Base-by-base conservation (phyloP, 2,113 vertebrate species). In the Myxocyprinus asiaticus region DNA sequence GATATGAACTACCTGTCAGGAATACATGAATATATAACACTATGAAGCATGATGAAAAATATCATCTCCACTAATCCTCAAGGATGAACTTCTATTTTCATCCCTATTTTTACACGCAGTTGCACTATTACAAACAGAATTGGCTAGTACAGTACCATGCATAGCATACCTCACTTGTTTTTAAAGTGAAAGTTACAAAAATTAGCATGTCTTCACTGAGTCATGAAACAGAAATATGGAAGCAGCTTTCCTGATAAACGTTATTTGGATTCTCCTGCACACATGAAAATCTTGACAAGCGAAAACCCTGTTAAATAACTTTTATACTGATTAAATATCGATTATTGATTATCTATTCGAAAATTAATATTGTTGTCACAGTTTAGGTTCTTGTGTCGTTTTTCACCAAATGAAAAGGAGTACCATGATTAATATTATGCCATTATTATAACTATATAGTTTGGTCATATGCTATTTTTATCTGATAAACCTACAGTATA, bases 11-110 rank as follows among this genome's bases (percentile, higher is more conserved):
- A 58, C 53, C 76, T 48, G 65, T 77, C 65, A 67, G 15, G 15
- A 67, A 67, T 47, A 67, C 71, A 74, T 74, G 58, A 74, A 74
- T 77, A 68, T 59, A 67, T 77, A 59, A 58, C 17, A 67, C 15
- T 15, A 22, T 12, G n/a, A 67, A 77, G 17, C 51, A n/a, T 22
- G 51, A 67, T 77, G 15, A 77, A 77, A 48, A 22, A 17, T 53
- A 63, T 56, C 12, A 58, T 58, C 17, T 59, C 15, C 17, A 33
- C 64, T 58, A 42, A 68, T 61, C 44, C 71, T 48, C 58, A 74
- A 62, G 10, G 56, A 61, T 61, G 70, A 17, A 11, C 70, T 72
- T 43, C 70, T 45, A 59, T 59, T 61, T 45, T 61, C 33, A 69
- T 15, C 44, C 55, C 43, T 73, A 47, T 73, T 73, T 73, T 73